Evolutionary conservation across 1,140 invertebrate species (phyloP).

Genomic region (Aphelenchoides fujianensis): DNA sequence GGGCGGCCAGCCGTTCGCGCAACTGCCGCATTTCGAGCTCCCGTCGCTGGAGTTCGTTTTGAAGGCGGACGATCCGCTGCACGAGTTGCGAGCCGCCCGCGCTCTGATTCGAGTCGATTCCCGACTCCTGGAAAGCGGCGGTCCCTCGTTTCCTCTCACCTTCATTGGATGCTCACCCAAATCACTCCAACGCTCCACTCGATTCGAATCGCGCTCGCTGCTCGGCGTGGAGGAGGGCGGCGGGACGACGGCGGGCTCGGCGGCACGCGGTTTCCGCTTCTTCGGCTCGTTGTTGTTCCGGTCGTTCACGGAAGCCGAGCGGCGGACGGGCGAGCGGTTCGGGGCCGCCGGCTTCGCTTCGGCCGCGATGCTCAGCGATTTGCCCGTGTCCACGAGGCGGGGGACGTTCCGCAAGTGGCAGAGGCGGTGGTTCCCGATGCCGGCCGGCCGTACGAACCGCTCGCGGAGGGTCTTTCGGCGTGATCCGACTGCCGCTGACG

Average conservation of each 20-base stretch:
- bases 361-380: slow-evolving; percentile 4
- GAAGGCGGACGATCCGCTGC: slow-evolving; percentile 36
- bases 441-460: not conserved
- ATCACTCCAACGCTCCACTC: not conserved
- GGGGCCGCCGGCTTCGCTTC: not conserved
- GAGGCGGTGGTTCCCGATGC: slow-evolving; percentile 3
- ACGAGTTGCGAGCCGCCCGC: slow-evolving; percentile 21
- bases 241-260: not conserved
- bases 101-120: slow-evolving; percentile 16
- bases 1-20: slow-evolving; percentile 9
- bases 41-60: slow-evolving; percentile 33
- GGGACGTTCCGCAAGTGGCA: slow-evolving; percentile 18
- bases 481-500: slow-evolving; percentile 11
- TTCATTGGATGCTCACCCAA: not conserved
- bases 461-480: not conserved
- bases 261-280: not conserved
- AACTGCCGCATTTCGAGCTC: slow-evolving; percentile 29
- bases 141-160: not conserved
- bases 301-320: not conserved
- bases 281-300: not conserved
- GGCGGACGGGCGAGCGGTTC: not conserved
- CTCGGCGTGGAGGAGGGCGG: not conserved
- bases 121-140: not conserved
- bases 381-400: slow-evolving; percentile 8
- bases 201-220: not conserved